Percentiles rank a stretch among this genome's conserved stretches.
Evolutionary conservation across 2,797 vertebrate genomes (phyloP).

Genomic region (Odontamblyopus rebecca): DNA sequence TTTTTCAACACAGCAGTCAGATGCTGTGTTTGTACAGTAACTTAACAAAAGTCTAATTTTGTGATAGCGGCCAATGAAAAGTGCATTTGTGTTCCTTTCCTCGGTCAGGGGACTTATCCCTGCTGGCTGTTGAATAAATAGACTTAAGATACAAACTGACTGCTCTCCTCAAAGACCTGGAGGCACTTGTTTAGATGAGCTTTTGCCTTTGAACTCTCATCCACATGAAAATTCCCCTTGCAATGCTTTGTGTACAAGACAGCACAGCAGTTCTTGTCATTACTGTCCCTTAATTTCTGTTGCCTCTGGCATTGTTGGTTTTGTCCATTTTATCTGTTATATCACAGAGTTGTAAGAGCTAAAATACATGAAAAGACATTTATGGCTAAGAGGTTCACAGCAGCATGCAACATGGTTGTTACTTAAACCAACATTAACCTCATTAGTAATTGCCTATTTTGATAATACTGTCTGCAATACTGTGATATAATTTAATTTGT

Average conservation of each 20-base stretch:
- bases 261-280: conserved; percentile 58
- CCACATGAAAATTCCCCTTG: conserved; percentile 43
- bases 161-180: conserved; percentile 57
- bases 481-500: not conserved
- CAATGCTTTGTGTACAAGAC: conserved; percentile 23
- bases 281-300: conserved; percentile 23
- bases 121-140: conserved; percentile 60
- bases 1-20: conserved; percentile 64
- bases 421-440: not conserved
- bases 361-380: not conserved
- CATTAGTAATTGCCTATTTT: not conserved
- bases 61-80: conserved; percentile 62
- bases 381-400: not conserved
- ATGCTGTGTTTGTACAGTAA: conserved; percentile 53
- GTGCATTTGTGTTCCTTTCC: conserved; percentile 61
- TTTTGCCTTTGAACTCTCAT: conserved; percentile 49
- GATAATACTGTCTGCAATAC: not conserved
- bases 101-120: conserved; percentile 65
- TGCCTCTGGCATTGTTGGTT: conserved; percentile 19
- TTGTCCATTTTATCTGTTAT: too few species aligned
- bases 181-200: conserved; percentile 59
- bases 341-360: conserved; percentile 5
- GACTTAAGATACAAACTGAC: conserved; percentile 53
- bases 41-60: conserved; percentile 61
- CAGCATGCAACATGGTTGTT: too few species aligned